Conservation (phyloP, 2,797 vertebrate species). For the Lacerta agilis region DNA sequence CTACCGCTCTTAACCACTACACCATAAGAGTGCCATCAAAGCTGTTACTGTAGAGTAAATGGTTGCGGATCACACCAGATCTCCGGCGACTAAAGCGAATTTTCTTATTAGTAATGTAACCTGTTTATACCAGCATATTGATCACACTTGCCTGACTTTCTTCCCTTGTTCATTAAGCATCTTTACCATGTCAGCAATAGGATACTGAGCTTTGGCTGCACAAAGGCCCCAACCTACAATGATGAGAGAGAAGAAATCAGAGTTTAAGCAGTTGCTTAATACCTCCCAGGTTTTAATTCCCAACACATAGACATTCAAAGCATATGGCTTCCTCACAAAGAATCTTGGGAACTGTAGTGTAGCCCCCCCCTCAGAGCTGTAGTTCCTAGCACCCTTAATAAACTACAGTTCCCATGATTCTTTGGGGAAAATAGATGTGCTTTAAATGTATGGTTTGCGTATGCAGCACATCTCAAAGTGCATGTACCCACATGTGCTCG, state of each 20-base stretch:
- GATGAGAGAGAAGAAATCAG: background rate
- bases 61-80: background rate
- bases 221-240: constrained; percentile 83
- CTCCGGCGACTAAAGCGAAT: background rate
- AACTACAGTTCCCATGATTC: too few relatives aligned
- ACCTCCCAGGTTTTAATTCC: background rate
- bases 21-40: background rate
- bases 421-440: too few relatives aligned
- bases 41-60: background rate
- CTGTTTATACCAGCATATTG: background rate
- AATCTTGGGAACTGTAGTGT: too few relatives aligned
- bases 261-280: background rate
- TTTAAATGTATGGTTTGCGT: too few relatives aligned
- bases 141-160: constrained; percentile 75
- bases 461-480: too few relatives aligned
- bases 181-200: constrained; percentile 87
- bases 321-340: too few relatives aligned
- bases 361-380: too few relatives aligned
- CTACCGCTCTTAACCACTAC: too few relatives aligned
- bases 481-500: background rate
- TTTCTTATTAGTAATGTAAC: background rate
- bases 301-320: background rate
- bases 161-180: constrained; percentile 85
- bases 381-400: too few relatives aligned
- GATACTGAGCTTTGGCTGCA: constrained; percentile 86